Base-by-base conservation (phyloP, 2,797 vertebrate species). In the Phrynocephalus guinanensis region DNA sequence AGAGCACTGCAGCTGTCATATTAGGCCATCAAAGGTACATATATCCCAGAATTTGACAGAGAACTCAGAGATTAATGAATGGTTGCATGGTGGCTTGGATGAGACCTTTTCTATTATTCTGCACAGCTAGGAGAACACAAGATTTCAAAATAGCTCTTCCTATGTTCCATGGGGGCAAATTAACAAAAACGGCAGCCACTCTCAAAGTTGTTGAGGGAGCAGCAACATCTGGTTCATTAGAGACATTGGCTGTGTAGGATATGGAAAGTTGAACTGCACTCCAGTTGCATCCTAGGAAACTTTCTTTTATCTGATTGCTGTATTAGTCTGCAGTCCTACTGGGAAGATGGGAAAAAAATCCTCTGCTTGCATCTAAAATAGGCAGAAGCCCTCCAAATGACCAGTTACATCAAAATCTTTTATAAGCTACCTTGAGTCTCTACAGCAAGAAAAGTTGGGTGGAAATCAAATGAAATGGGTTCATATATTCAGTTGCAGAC, bases 21-120 rank as follows among this genome's bases (percentile, higher is more conserved):
- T 87, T 82, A 82, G 56, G 56, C 33, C 78, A 86, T 79, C 44
- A 71, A 70, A 83, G 78, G 30, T 70, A 16, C 38, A 63, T 26
- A 28, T 66, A 20, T 79, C 56, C 70, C 66, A 66, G 13, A 88
- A 84, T 71, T 28, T 67, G 76, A 77, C n/a, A 26, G 63, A 63
- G 11, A 82, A 82, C 48, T 10, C 28, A 52, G 26, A 83, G 33
- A 60, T 15, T 56, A 28, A 78, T 38, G n/a, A 78, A 77, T 83
- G 82, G 30, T 50, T 82, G 26, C 24, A n/a, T 50, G 38, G 33
- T 20, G 38, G 33, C 11, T 18, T 81, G 33, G 56, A 73, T 83
- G 16, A 83, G 44, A 24, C 44, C 63, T 82, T 76, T 75, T 4
- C 44, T 48, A 68, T 68, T 77, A 67, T 63, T 28, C 72, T 50